Conservation (phyloP, 2,113 vertebrate genomes). For the Aegotheles bennettii region DNA sequence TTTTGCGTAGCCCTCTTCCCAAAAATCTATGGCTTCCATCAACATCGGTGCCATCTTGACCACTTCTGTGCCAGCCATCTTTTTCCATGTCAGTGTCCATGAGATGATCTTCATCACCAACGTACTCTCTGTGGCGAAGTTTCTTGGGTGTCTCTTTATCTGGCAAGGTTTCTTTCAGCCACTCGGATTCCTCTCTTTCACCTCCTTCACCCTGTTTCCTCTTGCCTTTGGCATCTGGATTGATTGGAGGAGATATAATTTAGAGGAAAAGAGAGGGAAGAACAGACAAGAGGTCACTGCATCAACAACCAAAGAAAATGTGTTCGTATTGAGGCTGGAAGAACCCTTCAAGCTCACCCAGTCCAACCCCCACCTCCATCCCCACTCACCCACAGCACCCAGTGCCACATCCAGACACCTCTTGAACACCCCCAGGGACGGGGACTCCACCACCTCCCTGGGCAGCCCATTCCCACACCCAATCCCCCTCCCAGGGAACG, state of each 20-base stretch:
- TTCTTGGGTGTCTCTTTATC: slow-evolving; percentile 24
- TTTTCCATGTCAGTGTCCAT: neutral
- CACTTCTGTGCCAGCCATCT: neutral
- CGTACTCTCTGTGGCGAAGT: neutral
- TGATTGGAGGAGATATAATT: neutral
- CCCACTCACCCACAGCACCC: too few relatives aligned
- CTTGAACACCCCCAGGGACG: too few relatives aligned
- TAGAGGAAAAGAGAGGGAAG: neutral
- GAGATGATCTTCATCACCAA: neutral
- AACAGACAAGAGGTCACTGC: neutral
- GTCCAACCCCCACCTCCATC: too few relatives aligned
- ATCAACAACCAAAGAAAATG: neutral
- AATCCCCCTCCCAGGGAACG: too few relatives aligned
- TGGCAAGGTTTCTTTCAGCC: neutral
- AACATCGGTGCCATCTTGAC: neutral
- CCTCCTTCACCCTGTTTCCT: slow-evolving; percentile 7
- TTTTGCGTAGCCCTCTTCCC: neutral
- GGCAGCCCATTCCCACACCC: too few relatives aligned
- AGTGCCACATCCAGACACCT: too few relatives aligned
- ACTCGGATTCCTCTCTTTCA: neutral
- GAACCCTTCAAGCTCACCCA: too few relatives aligned
- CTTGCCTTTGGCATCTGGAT: slow-evolving; percentile 53
- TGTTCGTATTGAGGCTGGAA: neutral
- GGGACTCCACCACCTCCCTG: too few relatives aligned
- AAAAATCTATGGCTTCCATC: neutral